Conservation (phyloP, 2,113 vertebrate genomes). For the Scopus umbretta region DNA sequence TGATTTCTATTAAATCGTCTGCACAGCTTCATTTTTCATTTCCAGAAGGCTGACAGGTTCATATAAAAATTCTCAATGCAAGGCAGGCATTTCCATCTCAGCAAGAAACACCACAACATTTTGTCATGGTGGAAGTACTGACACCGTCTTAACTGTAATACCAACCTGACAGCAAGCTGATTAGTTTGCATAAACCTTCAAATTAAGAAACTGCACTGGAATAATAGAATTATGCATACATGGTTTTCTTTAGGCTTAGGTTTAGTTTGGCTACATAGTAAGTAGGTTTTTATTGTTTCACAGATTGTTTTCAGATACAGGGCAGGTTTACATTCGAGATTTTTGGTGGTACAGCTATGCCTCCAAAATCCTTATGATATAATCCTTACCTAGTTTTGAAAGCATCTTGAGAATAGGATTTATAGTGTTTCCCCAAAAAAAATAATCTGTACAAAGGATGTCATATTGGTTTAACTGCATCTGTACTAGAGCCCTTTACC, state of each 20-base stretch:
- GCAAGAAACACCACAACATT: not conserved
- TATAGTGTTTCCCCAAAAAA: not conserved
- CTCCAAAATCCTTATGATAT: not conserved
- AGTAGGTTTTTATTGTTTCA: not conserved
- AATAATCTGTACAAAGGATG: not conserved
- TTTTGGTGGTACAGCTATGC: not conserved
- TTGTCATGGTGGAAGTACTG: not conserved
- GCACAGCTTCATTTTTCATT: slow-evolving; percentile 29
- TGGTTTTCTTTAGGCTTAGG: not conserved
- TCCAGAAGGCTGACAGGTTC: not conserved
- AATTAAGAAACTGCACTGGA: not conserved
- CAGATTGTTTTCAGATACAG: not conserved
- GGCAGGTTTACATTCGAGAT: not conserved
- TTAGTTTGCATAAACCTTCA: not conserved
- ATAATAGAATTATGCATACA: not conserved
- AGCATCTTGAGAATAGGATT: not conserved
- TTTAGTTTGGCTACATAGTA: not conserved
- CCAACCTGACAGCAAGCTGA: not conserved
- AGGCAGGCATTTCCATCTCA: slow-evolving; percentile 5
- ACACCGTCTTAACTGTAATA: not conserved
- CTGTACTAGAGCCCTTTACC: not conserved
- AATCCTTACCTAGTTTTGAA: not conserved
- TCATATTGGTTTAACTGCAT: not conserved
- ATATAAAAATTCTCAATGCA: not conserved
- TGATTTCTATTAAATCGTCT: not conserved